phyloP scores from a whole-genome alignment of 2,888 invertebrate genomes.

The Drosophila kambysellisi region DNA sequence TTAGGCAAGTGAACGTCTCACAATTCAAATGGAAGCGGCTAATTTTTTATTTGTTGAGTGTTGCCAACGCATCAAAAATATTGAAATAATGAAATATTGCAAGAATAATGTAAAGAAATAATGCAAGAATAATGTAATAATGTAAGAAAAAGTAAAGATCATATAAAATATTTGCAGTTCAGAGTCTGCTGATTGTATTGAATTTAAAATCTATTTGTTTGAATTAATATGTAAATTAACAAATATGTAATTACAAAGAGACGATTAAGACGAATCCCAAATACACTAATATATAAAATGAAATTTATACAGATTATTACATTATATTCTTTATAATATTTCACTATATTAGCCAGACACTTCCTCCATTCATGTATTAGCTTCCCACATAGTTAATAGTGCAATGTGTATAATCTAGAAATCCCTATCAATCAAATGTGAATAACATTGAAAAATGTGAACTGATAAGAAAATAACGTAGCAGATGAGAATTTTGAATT shows the following conservation, averaged over 20 bases:
- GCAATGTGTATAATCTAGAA: not conserved
- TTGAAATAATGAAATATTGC: too few relatives aligned
- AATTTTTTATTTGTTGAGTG: conserved; percentile 28
- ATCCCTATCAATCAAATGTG: not conserved
- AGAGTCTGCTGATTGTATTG: conserved; percentile 43
- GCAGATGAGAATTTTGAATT: not conserved
- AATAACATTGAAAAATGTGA: not conserved
- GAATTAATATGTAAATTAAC: not conserved
- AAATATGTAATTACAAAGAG: conserved; percentile 22
- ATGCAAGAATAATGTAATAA: too few relatives aligned
- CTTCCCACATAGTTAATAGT: not conserved
- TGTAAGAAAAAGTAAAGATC: conserved; percentile 12
- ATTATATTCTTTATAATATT: not conserved
- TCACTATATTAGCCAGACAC: not conserved
- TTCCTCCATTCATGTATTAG: not conserved
- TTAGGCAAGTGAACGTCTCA: conserved; percentile 18
- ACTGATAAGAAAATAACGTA: not conserved
- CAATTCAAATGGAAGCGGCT: conserved; percentile 38
- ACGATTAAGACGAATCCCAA: not conserved
- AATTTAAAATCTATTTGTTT: too few relatives aligned
- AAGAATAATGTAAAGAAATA: too few relatives aligned
- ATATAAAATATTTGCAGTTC: conserved; percentile 34
- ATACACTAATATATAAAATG: conserved; percentile 1
- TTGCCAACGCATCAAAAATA: conserved; percentile 63
- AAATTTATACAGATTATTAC: not conserved